Percentiles rank a stretch among this genome's conserved stretches.
phyloP scores from a whole-genome alignment of 2,113 vertebrate species.

The Columba livia region DNA sequence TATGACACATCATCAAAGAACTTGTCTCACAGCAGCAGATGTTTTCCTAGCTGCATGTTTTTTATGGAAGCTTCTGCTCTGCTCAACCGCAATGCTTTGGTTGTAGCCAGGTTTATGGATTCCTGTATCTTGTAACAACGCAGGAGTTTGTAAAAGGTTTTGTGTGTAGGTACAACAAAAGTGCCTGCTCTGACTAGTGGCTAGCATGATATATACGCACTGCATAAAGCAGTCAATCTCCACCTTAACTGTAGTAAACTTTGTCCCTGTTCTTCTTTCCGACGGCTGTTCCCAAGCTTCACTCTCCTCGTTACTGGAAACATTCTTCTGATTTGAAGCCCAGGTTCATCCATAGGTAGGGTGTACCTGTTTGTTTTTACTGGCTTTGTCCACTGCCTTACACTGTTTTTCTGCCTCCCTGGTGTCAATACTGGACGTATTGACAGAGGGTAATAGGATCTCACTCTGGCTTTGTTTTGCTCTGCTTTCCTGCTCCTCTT shows the following conservation, averaged over 20 bases:
- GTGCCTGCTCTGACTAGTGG: not conserved
- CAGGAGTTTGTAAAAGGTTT: not conserved
- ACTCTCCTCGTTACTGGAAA: not conserved
- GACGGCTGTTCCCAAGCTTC: not conserved
- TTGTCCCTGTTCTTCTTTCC: not conserved
- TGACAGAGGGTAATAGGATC: not conserved
- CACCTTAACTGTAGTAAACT: not conserved
- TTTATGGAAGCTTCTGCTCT: not conserved
- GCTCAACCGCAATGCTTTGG: not conserved
- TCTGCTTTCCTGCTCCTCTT: not conserved
- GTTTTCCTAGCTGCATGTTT: not conserved
- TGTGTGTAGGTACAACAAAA: not conserved
- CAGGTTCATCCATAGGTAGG: not conserved
- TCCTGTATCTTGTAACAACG: not conserved
- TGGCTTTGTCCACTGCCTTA: not conserved
- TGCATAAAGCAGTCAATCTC: not conserved
- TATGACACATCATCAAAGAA: not conserved
- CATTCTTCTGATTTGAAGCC: not conserved
- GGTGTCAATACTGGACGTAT: not conserved
- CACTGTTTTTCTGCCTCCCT: not conserved
- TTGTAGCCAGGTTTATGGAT: not conserved
- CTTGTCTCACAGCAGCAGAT: not conserved
- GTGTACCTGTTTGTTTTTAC: not conserved
- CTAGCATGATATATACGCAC: not conserved
- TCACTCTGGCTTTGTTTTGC: not conserved